Percentiles rank a stretch among this genome's conserved stretches.
Evolutionary conservation across 2,888 invertebrate species (phyloP).

Genomic region (Yponomeuta evonymella): DNA sequence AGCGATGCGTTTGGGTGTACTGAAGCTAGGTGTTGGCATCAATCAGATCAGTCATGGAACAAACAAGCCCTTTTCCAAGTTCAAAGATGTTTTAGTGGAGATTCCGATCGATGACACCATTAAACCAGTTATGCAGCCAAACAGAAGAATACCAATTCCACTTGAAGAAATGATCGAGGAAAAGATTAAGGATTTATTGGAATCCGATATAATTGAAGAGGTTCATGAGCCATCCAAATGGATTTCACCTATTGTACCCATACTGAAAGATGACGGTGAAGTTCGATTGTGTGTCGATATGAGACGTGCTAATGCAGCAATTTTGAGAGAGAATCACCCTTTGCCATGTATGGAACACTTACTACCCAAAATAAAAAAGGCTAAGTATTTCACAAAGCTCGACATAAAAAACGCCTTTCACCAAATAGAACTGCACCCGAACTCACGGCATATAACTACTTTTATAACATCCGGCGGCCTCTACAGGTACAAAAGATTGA

Average conservation of each 20-base stretch:
- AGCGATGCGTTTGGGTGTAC: slow-evolving; percentile 8
- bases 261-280: slow-evolving; percentile 27
- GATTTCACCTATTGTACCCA: slow-evolving; percentile 32
- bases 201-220: slow-evolving; percentile 29
- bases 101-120: slow-evolving; percentile 20
- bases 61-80: neutral
- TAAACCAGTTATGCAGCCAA: slow-evolving; percentile 21
- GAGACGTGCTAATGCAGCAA: slow-evolving; percentile 28
- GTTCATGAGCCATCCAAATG: slow-evolving; percentile 30
- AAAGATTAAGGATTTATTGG: slow-evolving; percentile 26
- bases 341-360: slow-evolving; percentile 21
- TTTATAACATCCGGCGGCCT: slow-evolving; percentile 41
- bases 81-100: slow-evolving; percentile 19
- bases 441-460: slow-evolving; percentile 39
- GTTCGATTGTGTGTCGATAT: slow-evolving; percentile 21
- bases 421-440: slow-evolving; percentile 35
- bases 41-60: slow-evolving; percentile 8
- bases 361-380: slow-evolving; percentile 22
- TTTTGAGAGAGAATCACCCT: slow-evolving; percentile 27
- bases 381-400: slow-evolving; percentile 32
- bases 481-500: slow-evolving; percentile 42
- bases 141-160: slow-evolving; percentile 20
- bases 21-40: slow-evolving; percentile 13
- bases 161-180: slow-evolving; percentile 19
- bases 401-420: slow-evolving; percentile 42